Evolutionary conservation across 2,113 vertebrate species (phyloP), one percentile per base, ranked within the genome.

Genomic region (Fulica atra): DNA sequence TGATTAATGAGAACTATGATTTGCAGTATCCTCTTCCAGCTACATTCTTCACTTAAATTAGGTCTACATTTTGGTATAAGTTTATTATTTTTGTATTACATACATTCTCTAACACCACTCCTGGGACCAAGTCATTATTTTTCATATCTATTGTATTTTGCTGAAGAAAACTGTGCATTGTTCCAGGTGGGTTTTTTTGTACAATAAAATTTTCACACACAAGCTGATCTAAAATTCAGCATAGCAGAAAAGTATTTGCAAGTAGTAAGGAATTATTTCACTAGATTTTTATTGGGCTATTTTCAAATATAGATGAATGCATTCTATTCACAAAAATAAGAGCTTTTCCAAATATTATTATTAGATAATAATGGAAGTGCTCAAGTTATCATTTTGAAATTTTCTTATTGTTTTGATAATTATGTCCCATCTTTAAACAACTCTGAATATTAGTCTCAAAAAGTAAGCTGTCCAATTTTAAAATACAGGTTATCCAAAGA

Each of bases 181-280:
- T 54, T 92, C 76, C 28, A 76, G n/a, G 40, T 80, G 18, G 17
- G 44, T 11, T 0, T 14, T 38, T 85, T 88, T 80, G n/a, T 80
- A 82, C 63, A 92, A 36, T 42, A 85, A 88, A 64, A 94, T 38
- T 61, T 88, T 80, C 35, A 91, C 61, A 82, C 53, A 66, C 28
- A 85, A 77, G 17, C 36, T 94, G 88, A 65, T 74, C 44, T 69
- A 73, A 65, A 94, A 50, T 17, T 92, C 64, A 91, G 31, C 20
- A 82, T 9, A 82, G 81, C 59, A 91, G 50, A 88, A 86, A 92
- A 92, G 8, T 70, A 90, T 92, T 95, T 92, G 66, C 89, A 95
- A 93, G 13, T 83, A 88, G 29, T 77, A 88, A 91, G 3, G 5
- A 82, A 86, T 95, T 66, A 73, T 73, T 91, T 91, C 50, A 93